Evolutionary conservation across 2,888 invertebrate genomes (phyloP), one percentile per base, ranked within the genome.

Genomic region (Sialis lutaria): DNA sequence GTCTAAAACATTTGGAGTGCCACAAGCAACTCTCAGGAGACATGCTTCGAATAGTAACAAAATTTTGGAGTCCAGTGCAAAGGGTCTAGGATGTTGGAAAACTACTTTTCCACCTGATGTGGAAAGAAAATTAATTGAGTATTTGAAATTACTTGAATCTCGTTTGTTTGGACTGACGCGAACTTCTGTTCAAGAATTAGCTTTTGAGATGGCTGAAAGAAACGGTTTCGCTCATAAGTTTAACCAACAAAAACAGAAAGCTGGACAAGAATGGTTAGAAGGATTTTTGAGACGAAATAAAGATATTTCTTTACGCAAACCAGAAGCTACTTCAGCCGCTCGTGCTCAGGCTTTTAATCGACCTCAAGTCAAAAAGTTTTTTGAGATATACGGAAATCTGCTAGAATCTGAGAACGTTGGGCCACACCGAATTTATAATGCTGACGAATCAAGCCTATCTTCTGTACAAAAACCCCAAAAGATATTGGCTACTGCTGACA

Each of bases 381-480:
- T 48, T 45, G 41, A 48, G 31, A 22, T 41, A 30, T 45, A 45
- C 31, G 10, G 41, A 45, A 41, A 45, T 43, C 5, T 42, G n/a
- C n/a, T n/a, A n/a, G n/a, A n/a, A n/a, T n/a, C n/a, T n/a, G n/a
- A n/a, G n/a, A n/a, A n/a, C n/a, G n/a, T n/a, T n/a, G n/a, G 55
- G 48, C 63, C 49, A 59, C 62, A 34, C 45, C 51, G 34, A 64
- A 56, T 49, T n/a, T n/a, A n/a, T n/a, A n/a, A n/a, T n/a, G n/a
- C n/a, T n/a, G n/a, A n/a, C n/a, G n/a, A n/a, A n/a, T n/a, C n/a
- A n/a, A n/a, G n/a, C n/a, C n/a, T n/a, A n/a, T n/a, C n/a, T n/a
- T n/a, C n/a, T n/a, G n/a, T n/a, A n/a, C n/a, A n/a, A n/a, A n/a
- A n/a, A n/a, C n/a, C n/a, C n/a, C n/a, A n/a, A n/a, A n/a, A n/a